phyloP scores from a whole-genome alignment of 2,888 invertebrate species.

The Chrysina gloriosa region DNA sequence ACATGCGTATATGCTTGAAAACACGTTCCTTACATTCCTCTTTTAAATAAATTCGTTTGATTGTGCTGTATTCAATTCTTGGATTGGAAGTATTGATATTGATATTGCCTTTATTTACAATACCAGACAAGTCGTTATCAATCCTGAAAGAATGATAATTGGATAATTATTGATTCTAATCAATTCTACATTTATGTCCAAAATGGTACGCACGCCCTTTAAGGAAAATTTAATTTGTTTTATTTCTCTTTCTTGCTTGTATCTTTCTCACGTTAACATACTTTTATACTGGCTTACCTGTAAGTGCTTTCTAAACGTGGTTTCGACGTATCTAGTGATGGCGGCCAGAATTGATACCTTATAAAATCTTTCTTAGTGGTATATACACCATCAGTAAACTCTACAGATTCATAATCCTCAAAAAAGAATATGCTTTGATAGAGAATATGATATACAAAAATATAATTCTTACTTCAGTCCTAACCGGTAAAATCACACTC shows the following conservation, averaged over 20 bases:
- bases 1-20: constrained; percentile 52
- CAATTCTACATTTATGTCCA: background rate
- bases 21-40: constrained; percentile 51
- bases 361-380: constrained; percentile 46
- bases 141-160: constrained; percentile 46
- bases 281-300: constrained; percentile 42
- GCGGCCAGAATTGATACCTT: constrained; percentile 56
- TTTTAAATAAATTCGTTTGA: constrained; percentile 56
- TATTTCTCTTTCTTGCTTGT: no score
- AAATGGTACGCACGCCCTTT: no score
- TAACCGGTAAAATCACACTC: constrained; percentile 33
- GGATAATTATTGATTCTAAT: background rate
- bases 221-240: no score
- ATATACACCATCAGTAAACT: constrained; percentile 53
- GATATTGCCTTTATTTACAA: constrained; percentile 54
- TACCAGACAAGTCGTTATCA: constrained; percentile 46
- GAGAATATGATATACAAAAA: background rate
- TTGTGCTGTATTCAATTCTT: constrained; percentile 58
- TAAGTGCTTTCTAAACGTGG: constrained; percentile 54
- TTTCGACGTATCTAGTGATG: constrained; percentile 49
- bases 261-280: no score
- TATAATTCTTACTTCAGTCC: constrained; percentile 6
- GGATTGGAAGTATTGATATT: constrained; percentile 49
- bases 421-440: constrained; percentile 13
- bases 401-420: constrained; percentile 48